Evolutionary conservation across 23 tunicate genomes (phyloP).

Genomic region (Halocynthia roretzi): DNA sequence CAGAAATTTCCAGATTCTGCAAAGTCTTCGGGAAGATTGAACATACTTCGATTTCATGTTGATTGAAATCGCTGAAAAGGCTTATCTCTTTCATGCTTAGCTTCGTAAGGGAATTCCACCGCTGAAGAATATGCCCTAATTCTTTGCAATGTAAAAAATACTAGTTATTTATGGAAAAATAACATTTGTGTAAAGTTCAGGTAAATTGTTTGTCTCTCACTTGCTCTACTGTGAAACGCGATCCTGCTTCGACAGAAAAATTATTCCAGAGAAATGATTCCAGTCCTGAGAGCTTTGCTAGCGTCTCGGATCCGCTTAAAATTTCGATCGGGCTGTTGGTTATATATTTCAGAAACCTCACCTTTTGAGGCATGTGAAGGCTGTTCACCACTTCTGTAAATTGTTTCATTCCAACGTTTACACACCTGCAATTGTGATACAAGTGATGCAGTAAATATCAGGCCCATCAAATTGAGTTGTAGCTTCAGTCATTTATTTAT

Average conservation of each 20-base stretch:
- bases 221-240: conserved; percentile 7
- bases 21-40: conserved; percentile 1
- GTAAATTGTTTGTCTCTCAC: background rate
- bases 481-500: too few relatives aligned
- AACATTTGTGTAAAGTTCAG: background rate
- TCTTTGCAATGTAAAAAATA: background rate
- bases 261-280: conserved; percentile 20
- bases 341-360: conserved; percentile 19
- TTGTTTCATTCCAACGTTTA: conserved; percentile 11
- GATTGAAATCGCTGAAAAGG: background rate
- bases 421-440: conserved; percentile 7
- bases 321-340: conserved; percentile 14
- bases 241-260: background rate
- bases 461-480: too few relatives aligned
- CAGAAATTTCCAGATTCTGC: conserved; percentile 19
- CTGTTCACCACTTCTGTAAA: conserved; percentile 6
- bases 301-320: background rate
- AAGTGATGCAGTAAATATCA: too few relatives aligned
- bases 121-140: background rate
- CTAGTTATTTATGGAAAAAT: background rate
- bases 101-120: conserved; percentile 20
- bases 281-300: conserved; percentile 13
- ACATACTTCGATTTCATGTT: background rate
- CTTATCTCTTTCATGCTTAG: conserved; percentile 19
- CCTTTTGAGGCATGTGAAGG: conserved; percentile 9